A percentile compares a stretch with the other conserved stretches of the same genome.
phyloP scores from a whole-genome alignment of 2,888 invertebrate species.

The Panzeria rudis region DNA sequence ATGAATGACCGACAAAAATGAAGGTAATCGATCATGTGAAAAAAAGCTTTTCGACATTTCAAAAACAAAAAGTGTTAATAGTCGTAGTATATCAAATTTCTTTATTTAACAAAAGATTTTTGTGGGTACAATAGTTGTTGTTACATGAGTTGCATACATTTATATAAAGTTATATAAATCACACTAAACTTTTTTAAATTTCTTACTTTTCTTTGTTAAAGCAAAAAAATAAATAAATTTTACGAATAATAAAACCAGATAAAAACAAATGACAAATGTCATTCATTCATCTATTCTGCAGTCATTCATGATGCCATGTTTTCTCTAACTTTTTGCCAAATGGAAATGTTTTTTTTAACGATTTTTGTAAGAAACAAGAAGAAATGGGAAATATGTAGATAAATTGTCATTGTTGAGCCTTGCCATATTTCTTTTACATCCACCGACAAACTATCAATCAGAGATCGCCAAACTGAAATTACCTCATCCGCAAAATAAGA shows the following conservation, averaged over 20 bases:
- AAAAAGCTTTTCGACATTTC: conserved; percentile 9
- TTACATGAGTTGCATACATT: not conserved
- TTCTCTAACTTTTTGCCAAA: not conserved
- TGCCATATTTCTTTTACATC: too few relatives aligned
- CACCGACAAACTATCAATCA: too few relatives aligned
- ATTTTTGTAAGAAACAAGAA: not conserved
- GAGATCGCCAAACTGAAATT: too few relatives aligned
- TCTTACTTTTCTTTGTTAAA: conserved; percentile 1
- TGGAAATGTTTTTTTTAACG: not conserved
- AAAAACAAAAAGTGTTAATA: conserved; percentile 47
- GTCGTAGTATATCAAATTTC: conserved; percentile 35
- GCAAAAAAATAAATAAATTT: not conserved
- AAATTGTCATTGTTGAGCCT: too few relatives aligned
- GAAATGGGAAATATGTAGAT: not conserved
- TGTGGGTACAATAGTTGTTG: conserved; percentile 8
- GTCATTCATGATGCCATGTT: conserved; percentile 24
- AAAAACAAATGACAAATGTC: conserved; percentile 56
- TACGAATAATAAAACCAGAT: conserved; percentile 1
- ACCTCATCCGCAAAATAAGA: too few relatives aligned
- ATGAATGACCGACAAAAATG: conserved; percentile 1
- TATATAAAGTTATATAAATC: conserved; percentile 15
- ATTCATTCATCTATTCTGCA: conserved; percentile 46
- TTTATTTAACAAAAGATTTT: conserved; percentile 35
- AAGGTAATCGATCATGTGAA: conserved; percentile 47
- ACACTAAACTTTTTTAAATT: conserved; percentile 9